Conservation (phyloP, 1,140 invertebrate genomes). For the Bombus picipes region DNA sequence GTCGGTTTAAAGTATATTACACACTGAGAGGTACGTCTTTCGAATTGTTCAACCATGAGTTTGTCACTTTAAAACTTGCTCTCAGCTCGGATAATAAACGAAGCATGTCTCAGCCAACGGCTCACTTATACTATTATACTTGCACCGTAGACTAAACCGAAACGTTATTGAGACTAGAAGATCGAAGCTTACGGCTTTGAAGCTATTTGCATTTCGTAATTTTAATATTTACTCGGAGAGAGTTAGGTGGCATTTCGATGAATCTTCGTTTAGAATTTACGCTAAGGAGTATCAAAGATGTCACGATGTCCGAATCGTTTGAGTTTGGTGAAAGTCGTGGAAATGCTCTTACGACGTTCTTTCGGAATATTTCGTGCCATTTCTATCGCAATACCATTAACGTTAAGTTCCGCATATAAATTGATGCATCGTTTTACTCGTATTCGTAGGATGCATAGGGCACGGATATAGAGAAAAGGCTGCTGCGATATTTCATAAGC, state of each 20-base stretch:
- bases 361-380: background rate
- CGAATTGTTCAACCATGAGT: background rate
- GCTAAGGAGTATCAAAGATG: too few species aligned
- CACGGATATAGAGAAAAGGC: background rate
- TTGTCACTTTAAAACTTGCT: background rate
- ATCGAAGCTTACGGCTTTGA: background rate
- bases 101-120: background rate
- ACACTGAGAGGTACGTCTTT: background rate
- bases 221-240: background rate
- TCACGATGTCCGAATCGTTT: background rate
- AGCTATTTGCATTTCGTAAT: background rate
- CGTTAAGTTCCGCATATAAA: background rate
- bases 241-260: too few species aligned
- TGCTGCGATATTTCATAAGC: constrained; percentile 3
- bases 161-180: too few species aligned
- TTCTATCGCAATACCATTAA: background rate
- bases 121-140: background rate
- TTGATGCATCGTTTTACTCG: background rate
- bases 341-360: background rate
- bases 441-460: background rate
- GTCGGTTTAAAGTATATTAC: constrained; percentile 1
- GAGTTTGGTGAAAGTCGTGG: too few species aligned
- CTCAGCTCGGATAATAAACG: background rate
- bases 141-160: too few species aligned
- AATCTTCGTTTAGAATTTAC: background rate